A percentile compares a stretch with the other conserved stretches of the same genome.
Conservation (phyloP, 30 jellyfish, hydroid and myxozoan genomes). For the Aurelia aurita complex sp. Pacific region DNA sequence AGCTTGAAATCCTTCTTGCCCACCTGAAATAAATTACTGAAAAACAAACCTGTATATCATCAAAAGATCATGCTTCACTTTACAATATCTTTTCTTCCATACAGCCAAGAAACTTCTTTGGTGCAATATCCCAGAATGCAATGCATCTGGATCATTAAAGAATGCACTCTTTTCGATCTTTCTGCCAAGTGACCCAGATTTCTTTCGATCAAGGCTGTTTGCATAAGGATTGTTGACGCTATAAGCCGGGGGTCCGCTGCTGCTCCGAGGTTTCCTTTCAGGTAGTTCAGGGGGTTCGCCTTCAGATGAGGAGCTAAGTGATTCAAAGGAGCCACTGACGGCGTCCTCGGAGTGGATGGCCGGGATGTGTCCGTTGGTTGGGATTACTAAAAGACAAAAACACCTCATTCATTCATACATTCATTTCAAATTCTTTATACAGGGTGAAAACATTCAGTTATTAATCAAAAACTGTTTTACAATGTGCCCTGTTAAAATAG, state of each 20-base stretch:
- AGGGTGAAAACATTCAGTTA: too few relatives aligned
- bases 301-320: slow-evolving; percentile 49
- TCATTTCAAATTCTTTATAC: too few relatives aligned
- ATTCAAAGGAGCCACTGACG: slow-evolving; percentile 86
- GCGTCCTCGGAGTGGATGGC: slow-evolving; percentile 54
- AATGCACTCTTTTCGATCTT: slow-evolving; percentile 60
- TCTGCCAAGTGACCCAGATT: slow-evolving; percentile 52
- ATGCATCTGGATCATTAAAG: slow-evolving; percentile 86
- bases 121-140: slow-evolving; percentile 88
- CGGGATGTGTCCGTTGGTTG: slow-evolving; percentile 24
- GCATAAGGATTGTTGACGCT: slow-evolving; percentile 13
- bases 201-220: slow-evolving; percentile 52
- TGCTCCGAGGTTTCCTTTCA: slow-evolving; percentile 41
- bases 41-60: slow-evolving; percentile 70
- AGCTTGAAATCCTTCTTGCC: too few relatives aligned
- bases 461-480: too few relatives aligned
- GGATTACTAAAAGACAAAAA: background rate
- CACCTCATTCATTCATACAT: too few relatives aligned
- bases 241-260: slow-evolving; percentile 60
- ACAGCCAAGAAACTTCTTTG: slow-evolving; percentile 91
- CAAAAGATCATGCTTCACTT: slow-evolving; percentile 74
- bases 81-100: slow-evolving; percentile 96
- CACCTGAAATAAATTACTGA: too few relatives aligned
- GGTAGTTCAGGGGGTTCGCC: slow-evolving; percentile 43
- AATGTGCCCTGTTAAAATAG: too few relatives aligned